These are phyloP conservation scores for Temnothorax curvispinosus DNA, from an alignment of 1,140 invertebrate species.

Conservation along the genomic window DNA sequence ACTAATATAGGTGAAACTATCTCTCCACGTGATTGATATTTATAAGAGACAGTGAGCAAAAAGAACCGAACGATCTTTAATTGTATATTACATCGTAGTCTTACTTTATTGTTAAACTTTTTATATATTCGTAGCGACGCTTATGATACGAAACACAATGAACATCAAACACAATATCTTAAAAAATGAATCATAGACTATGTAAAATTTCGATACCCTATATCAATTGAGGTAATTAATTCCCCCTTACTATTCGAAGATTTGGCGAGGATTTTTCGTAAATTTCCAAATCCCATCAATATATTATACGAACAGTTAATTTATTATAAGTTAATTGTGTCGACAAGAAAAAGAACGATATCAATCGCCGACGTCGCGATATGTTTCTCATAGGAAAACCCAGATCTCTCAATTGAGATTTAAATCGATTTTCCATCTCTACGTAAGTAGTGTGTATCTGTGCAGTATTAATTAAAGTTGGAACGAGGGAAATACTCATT, in stretches of 20 bases:
- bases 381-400: background rate
- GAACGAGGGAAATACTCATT: constrained; percentile 16
- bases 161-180: constrained; percentile 7
- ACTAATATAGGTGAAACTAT: constrained; percentile 24
- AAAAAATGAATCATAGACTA: constrained; percentile 32
- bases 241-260: background rate
- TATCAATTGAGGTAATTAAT: constrained; percentile 9
- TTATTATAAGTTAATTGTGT: background rate
- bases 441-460: constrained; percentile 19
- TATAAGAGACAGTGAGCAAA: constrained; percentile 25
- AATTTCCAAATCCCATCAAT: constrained; percentile 11
- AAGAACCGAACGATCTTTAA: constrained; percentile 27
- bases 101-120: constrained; percentile 54
- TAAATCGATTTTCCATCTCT: constrained; percentile 13
- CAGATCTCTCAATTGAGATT: background rate
- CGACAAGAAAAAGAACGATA: background rate
- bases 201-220: constrained; percentile 42
- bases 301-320: background rate
- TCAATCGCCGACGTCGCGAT: background rate
- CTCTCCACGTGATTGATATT: constrained; percentile 28
- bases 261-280: background rate
- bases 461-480: constrained; percentile 57
- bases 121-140: constrained; percentile 39
- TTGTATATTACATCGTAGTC: constrained; percentile 31
- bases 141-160: constrained; percentile 20